A percentile compares a stretch with the other conserved stretches of the same genome.
These are phyloP conservation scores for Odontamblyopus lacepedii DNA, from an alignment of 2,797 vertebrate genomes.

Conservation along the genomic window DNA sequence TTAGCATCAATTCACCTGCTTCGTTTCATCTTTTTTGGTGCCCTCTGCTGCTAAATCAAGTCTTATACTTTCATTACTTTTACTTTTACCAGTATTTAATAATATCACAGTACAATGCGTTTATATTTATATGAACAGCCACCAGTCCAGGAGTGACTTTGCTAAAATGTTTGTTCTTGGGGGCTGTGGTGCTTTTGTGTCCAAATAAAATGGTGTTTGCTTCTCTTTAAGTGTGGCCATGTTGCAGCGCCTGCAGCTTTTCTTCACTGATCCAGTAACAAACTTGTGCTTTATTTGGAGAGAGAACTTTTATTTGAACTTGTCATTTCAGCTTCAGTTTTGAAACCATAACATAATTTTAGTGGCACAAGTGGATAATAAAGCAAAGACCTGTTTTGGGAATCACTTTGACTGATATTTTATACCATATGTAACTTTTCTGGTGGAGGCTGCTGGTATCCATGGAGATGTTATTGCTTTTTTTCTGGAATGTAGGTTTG, in stretches of 20 bases:
- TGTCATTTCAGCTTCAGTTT: neutral
- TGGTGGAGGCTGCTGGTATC: neutral
- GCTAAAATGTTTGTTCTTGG: neutral
- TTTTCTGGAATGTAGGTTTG: too few relatives aligned
- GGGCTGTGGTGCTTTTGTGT: neutral
- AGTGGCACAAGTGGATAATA: neutral
- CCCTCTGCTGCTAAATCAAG: too few relatives aligned
- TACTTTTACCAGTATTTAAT: too few relatives aligned
- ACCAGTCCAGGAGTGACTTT: neutral
- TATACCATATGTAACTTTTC: neutral
- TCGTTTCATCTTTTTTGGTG: too few relatives aligned
- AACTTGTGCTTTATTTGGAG: neutral
- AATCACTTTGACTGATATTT: neutral
- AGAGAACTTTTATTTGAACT: neutral
- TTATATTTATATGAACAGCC: too few relatives aligned
- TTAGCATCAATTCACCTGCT: too few relatives aligned
- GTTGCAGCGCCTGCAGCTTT: neutral
- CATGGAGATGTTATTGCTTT: neutral
- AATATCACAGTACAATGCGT: too few relatives aligned
- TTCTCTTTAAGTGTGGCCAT: slow-evolving; percentile 7
- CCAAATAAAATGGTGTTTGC: slow-evolving; percentile 13
- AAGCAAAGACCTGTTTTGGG: neutral
- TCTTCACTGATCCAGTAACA: slow-evolving; percentile 1
- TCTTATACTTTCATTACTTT: too few relatives aligned
- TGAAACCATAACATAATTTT: neutral